Conservation (phyloP, 2,888 invertebrate genomes). For the Tortricodes alternella region DNA sequence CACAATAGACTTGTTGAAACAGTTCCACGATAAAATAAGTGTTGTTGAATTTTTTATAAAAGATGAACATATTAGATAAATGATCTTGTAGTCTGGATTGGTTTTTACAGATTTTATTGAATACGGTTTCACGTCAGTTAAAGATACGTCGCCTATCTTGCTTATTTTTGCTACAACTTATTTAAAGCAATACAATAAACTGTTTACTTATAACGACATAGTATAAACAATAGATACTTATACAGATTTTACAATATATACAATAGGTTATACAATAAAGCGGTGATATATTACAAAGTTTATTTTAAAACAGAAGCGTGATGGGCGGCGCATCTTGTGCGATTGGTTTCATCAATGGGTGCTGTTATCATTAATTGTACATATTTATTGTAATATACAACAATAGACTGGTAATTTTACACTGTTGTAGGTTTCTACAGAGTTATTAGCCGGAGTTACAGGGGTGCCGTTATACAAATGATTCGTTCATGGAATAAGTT, state of each 20-base stretch:
- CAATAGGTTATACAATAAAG: constrained; percentile 72
- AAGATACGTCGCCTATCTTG: constrained; percentile 62
- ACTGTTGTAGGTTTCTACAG: constrained; percentile 81
- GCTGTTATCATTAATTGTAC: constrained; percentile 80
- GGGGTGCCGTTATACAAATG: constrained; percentile 37
- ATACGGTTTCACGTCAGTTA: constrained; percentile 52
- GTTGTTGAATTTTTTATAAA: constrained; percentile 82
- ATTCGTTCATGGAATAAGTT: constrained; percentile 17
- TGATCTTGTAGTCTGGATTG: constrained; percentile 83
- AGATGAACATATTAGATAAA: constrained; percentile 78
- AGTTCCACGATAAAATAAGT: constrained; percentile 80
- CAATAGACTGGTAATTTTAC: constrained; percentile 82
- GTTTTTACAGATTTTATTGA: constrained; percentile 79
- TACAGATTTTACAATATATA: constrained; percentile 62
- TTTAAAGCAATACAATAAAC: constrained; percentile 61
- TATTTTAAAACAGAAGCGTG: constrained; percentile 60
- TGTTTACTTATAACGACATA: constrained; percentile 65
- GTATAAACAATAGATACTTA: constrained; percentile 61
- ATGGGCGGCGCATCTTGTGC: constrained; percentile 61
- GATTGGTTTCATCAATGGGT: constrained; percentile 76
- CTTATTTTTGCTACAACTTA: constrained; percentile 79
- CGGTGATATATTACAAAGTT: constrained; percentile 65
- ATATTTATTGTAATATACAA: constrained; percentile 80
- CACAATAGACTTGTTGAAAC: constrained; percentile 79
- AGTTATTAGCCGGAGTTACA: constrained; percentile 65